Evolutionary conservation across 2,113 vertebrate species (phyloP).

Genomic region (Cyphomyrus plagiostoma): DNA sequence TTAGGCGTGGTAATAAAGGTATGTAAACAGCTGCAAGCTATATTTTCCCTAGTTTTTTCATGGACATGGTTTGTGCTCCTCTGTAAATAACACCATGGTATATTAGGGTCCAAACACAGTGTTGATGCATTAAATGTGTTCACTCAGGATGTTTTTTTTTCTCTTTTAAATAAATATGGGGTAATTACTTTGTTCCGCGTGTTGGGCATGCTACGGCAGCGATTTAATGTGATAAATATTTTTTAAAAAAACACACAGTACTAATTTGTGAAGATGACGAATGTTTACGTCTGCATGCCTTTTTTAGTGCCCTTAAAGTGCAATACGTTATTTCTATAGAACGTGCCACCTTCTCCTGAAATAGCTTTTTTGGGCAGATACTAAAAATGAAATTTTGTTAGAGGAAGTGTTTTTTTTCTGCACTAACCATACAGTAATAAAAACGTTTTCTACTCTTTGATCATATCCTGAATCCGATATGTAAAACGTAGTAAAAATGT

Average conservation of each 20-base stretch:
- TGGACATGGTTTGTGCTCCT: neutral
- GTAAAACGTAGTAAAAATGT: neutral
- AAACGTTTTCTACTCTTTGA: neutral
- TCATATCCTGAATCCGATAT: neutral
- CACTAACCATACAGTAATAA: neutral
- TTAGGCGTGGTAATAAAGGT: neutral
- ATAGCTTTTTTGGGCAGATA: neutral
- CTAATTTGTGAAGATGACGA: neutral
- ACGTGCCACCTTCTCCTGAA: neutral
- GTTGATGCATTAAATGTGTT: neutral
- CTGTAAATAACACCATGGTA: neutral
- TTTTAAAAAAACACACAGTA: neutral
- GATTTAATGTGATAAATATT: neutral
- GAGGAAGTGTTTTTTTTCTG: neutral
- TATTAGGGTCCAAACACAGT: neutral
- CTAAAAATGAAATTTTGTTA: conserved; percentile 5
- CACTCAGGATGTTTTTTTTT: neutral
- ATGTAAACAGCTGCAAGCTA: neutral
- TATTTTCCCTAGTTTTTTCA: neutral
- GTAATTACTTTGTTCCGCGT: neutral
- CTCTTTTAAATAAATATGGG: neutral
- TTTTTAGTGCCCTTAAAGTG: conserved; percentile 7
- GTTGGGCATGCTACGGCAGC: neutral
- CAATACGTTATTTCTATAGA: conserved; percentile 13
- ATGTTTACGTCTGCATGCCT: conserved; percentile 17